Conservation (phyloP, 1,140 invertebrate species). For the Drosophila novamexicana region DNA sequence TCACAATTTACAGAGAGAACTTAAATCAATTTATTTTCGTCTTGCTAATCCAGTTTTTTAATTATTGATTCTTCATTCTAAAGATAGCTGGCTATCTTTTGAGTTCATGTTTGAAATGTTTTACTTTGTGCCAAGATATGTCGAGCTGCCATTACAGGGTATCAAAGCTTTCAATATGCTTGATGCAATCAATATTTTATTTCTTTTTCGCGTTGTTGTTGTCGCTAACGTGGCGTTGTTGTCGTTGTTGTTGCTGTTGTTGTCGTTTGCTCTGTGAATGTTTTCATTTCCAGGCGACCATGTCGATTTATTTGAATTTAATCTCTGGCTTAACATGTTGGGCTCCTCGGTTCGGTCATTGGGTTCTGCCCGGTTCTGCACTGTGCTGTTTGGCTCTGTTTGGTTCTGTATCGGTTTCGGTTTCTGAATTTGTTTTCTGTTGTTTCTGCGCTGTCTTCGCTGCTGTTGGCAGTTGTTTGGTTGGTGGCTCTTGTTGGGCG, state of each 20-base stretch:
- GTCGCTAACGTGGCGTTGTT: slow-evolving; percentile 29
- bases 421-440: slow-evolving; percentile 32
- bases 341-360: slow-evolving; percentile 12
- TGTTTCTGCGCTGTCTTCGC: slow-evolving; percentile 27
- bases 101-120: too few relatives aligned
- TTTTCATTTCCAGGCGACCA: slow-evolving; percentile 78
- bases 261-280: slow-evolving; percentile 73
- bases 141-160: background rate
- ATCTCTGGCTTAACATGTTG: slow-evolving; percentile 74
- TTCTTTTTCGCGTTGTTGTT: slow-evolving; percentile 53
- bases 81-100: too few relatives aligned
- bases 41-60: too few relatives aligned
- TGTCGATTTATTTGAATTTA: slow-evolving; percentile 84
- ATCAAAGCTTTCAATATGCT: background rate
- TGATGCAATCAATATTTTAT: slow-evolving; percentile 1
- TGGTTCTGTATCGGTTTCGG: slow-evolving; percentile 28
- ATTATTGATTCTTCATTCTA: too few relatives aligned
- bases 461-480: slow-evolving; percentile 45
- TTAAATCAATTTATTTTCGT: too few relatives aligned
- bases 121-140: too few relatives aligned
- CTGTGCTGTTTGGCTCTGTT: background rate
- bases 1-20: too few relatives aligned
- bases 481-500: slow-evolving; percentile 7
- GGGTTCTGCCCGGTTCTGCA: background rate
- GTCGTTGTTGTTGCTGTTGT: slow-evolving; percentile 17